Evolutionary conservation across 2,113 vertebrate species (phyloP).

Genomic region (Hystrix brachyura): DNA sequence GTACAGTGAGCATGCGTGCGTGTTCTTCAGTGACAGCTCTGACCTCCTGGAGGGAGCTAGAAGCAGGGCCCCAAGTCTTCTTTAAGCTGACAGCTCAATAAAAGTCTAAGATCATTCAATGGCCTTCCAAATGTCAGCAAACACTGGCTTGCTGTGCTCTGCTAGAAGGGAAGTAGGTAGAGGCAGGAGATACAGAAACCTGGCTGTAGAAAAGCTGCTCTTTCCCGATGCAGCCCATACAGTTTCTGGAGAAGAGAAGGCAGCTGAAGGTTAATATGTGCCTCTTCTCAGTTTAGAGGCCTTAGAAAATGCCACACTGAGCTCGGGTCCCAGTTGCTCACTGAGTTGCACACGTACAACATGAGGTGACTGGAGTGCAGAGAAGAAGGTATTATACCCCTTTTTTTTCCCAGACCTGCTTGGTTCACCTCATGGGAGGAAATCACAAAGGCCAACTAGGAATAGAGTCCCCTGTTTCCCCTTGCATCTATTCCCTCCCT

Average conservation of each 20-base stretch:
- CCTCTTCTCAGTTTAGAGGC: conserved; percentile 41
- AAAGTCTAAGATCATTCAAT: conserved; percentile 86
- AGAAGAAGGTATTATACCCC: background rate
- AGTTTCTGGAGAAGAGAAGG: conserved; percentile 13
- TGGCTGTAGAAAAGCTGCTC: conserved; percentile 34
- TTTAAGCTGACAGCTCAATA: conserved; percentile 86
- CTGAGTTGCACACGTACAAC: background rate
- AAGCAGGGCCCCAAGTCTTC: conserved; percentile 82
- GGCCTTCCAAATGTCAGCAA: conserved; percentile 89
- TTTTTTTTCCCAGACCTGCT: background rate
- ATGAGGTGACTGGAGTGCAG: background rate
- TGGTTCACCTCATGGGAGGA: background rate
- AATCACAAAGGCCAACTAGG: conserved; percentile 14
- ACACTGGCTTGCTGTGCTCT: conserved; percentile 77
- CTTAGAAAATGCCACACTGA: background rate
- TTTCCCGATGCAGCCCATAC: background rate
- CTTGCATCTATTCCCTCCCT: background rate
- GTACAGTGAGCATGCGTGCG: background rate
- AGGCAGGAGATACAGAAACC: background rate
- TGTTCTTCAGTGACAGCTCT: conserved; percentile 30
- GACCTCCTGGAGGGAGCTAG: conserved; percentile 49
- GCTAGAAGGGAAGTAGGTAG: conserved; percentile 77
- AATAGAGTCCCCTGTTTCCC: conserved; percentile 23
- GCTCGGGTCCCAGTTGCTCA: background rate
- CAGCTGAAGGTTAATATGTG: background rate